These are phyloP conservation scores for Macrotus californicus DNA, from an alignment of 2,113 vertebrate genomes.

Conservation along the genomic window DNA sequence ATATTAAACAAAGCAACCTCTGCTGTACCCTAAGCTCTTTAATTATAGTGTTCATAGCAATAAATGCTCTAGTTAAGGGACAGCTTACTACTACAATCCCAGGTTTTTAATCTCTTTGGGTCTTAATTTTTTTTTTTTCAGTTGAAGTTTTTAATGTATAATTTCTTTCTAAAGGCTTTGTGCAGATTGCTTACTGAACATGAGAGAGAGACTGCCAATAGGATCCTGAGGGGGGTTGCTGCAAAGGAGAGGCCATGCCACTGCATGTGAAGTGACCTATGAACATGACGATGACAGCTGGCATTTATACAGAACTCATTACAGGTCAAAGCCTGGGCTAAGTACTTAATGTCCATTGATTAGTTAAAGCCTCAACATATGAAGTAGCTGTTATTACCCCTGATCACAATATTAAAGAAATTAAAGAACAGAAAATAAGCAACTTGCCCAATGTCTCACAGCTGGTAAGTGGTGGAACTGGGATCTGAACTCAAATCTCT, in stretches of 20 bases:
- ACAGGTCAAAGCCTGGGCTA: not conserved
- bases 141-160: not conserved
- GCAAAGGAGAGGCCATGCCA: not conserved
- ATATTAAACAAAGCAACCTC: slow-evolving; percentile 36
- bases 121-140: not conserved
- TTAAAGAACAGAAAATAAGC: slow-evolving; percentile 11
- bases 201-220: not conserved
- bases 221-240: not conserved
- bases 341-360: not conserved
- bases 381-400: slow-evolving; percentile 28
- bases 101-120: not conserved
- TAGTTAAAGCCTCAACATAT: not conserved
- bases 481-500: not conserved
- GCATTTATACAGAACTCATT: not conserved
- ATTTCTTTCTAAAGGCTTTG: slow-evolving; percentile 15
- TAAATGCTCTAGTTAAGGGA: not conserved
- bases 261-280: not conserved
- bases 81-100: not conserved
- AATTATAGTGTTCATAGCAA: slow-evolving; percentile 14
- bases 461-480: not conserved
- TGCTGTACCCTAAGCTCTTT: not conserved
- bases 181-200: not conserved
- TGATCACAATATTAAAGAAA: not conserved
- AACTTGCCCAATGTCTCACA: not conserved
- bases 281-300: not conserved